Evolutionary conservation across 2,888 invertebrate species (phyloP), one percentile per base, ranked within the genome.

Genomic region (Aphodius sticticus): DNA sequence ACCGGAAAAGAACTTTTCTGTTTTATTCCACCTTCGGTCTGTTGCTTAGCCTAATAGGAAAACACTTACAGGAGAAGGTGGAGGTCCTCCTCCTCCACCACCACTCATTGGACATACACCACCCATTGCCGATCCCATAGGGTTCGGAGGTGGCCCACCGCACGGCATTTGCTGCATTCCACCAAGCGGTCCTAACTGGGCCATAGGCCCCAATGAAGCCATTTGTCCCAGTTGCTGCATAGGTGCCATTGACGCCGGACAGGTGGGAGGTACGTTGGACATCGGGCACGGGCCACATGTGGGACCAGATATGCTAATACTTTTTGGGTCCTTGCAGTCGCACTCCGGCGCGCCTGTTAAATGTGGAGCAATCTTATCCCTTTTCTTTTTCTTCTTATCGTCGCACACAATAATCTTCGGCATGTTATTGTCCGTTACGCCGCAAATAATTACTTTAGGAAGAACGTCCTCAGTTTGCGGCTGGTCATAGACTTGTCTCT

Each of bases 361-460:
- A 53, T 53, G 53, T 12, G 53, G 53, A 5, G 53, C 37, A 12
- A 74, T 7, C n/a, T 35, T 35, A 36, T 16, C 74, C 35, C 74
- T 26, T 69, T 78, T 78, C 78, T 78, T 80, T 76, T 85, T 86
- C 3, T 86, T 88, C 77, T 87, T 88, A 74, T 87, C 90, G 74
- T 91, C 91, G 76, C 91, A 91, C 53, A 92, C 89, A 2, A 92
- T 90, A 70, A 92, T 90, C 84, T 91, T 91, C 1, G 92, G 92
- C 82, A 92, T 90, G 78, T 90, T 88, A 78, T 91, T 89, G 82
- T 91, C 91, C 0, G 89, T 89, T 6, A 88, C 84, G 0, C 92
- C 92, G 81, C 92, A 92, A 14, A 92, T 88, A n/a, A 92, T 89
- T 3, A 92, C 90, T 86, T 91, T 90, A 0, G 91, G 91, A 53